Evolutionary conservation across 2,888 invertebrate genomes (phyloP).

Genomic region (Rotaria magnacalcarata): DNA sequence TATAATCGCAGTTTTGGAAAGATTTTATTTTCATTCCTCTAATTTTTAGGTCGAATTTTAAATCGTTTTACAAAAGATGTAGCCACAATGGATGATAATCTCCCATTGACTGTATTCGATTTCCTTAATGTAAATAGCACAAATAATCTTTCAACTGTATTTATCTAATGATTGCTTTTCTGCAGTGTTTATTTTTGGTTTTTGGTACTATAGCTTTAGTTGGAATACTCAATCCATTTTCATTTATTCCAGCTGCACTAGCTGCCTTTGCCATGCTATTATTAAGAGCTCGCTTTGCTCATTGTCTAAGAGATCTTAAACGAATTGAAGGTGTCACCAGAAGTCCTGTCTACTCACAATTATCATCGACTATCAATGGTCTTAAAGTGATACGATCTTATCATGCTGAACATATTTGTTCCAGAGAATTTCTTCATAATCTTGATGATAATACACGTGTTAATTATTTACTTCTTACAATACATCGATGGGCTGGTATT

Average conservation of each 20-base stretch:
- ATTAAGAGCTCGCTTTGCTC: slow-evolving; percentile 48
- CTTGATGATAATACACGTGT: slow-evolving; percentile 76
- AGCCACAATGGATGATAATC: no score
- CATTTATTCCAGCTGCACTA: background rate
- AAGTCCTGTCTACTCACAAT: background rate
- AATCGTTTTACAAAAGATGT: no score
- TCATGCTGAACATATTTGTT: background rate
- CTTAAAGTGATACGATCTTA: slow-evolving; percentile 15
- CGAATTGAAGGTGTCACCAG: background rate
- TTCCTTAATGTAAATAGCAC: no score
- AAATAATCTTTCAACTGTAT: no score
- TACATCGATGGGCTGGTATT: slow-evolving; percentile 85
- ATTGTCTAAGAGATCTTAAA: background rate
- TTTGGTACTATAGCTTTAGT: background rate
- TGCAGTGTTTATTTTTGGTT: background rate
- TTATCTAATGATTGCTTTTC: no score
- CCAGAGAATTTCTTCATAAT: slow-evolving; percentile 60
- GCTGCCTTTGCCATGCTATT: background rate
- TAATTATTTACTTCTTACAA: slow-evolving; percentile 81
- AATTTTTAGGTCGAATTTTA: no score
- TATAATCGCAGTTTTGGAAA: no score
- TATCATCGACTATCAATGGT: background rate
- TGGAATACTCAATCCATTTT: background rate
- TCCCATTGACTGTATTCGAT: no score
- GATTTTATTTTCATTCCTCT: no score